Evolutionary conservation across 2,888 invertebrate genomes (phyloP).

Genomic region (Melitaea athalia): DNA sequence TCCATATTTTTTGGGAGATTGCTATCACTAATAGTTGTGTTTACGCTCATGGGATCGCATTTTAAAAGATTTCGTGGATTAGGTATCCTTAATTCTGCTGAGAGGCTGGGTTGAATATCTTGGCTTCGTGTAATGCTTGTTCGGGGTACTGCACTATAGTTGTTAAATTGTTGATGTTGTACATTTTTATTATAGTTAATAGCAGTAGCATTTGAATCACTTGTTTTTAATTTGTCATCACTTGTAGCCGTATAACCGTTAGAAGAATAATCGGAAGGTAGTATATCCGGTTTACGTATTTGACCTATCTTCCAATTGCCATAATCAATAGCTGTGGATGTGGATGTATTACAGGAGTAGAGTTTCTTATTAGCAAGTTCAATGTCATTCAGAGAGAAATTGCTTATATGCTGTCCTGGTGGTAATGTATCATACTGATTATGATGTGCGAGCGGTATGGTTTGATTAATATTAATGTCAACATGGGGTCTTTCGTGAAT

Average conservation of each 20-base stretch:
- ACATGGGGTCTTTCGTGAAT: constrained; percentile 58
- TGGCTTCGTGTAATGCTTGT: constrained; percentile 58
- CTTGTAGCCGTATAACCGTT: constrained; percentile 54
- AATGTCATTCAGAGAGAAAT: constrained; percentile 73
- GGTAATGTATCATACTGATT: constrained; percentile 64
- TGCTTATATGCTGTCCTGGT: constrained; percentile 57
- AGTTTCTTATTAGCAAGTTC: constrained; percentile 74
- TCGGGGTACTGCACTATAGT: constrained; percentile 62
- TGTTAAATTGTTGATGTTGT: constrained; percentile 66
- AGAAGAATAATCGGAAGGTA: constrained; percentile 69
- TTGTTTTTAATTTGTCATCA: constrained; percentile 63
- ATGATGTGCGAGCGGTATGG: constrained; percentile 67
- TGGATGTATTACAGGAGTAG: constrained; percentile 59
- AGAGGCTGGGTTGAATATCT: constrained; percentile 64
- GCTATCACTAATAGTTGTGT: constrained; percentile 50
- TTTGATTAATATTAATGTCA: constrained; percentile 58
- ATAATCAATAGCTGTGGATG: constrained; percentile 66
- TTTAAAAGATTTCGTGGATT: constrained; percentile 68
- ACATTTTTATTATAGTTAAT: constrained; percentile 68
- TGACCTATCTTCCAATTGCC: constrained; percentile 74
- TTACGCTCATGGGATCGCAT: constrained; percentile 56
- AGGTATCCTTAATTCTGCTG: constrained; percentile 70
- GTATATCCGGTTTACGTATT: constrained; percentile 64
- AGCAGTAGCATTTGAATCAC: constrained; percentile 51
- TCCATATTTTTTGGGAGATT: constrained; percentile 64